These are phyloP conservation scores for Silurus lanzhouensis DNA, from an alignment of 2,797 vertebrate genomes.

Conservation along the genomic window DNA sequence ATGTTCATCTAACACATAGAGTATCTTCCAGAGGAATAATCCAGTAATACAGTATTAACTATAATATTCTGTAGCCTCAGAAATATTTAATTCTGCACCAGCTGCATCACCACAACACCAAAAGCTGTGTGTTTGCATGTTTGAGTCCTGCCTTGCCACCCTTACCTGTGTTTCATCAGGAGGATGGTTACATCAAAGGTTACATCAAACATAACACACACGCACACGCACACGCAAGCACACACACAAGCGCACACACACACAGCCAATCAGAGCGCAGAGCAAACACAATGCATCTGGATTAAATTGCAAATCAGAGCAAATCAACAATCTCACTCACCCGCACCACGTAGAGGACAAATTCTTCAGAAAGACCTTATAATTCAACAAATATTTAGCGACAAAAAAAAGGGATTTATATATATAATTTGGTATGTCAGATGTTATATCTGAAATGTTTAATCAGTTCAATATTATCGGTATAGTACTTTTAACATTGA, in stretches of 20 bases:
- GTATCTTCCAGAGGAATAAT: conserved; percentile 55
- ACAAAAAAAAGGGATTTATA: background rate
- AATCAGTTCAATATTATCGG: too few relatives aligned
- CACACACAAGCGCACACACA: background rate
- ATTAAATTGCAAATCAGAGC: conserved; percentile 58
- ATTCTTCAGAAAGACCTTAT: conserved; percentile 51
- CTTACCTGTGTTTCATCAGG: background rate
- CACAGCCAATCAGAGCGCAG: conserved; percentile 18
- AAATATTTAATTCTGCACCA: background rate
- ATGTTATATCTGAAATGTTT: background rate
- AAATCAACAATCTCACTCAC: conserved; percentile 61
- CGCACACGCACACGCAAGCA: background rate
- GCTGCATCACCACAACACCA: conserved; percentile 2
- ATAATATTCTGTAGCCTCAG: background rate
- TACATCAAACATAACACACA: conserved; percentile 27
- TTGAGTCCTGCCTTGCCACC: conserved; percentile 21
- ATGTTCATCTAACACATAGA: conserved; percentile 31
- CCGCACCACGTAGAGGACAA: conserved; percentile 44
- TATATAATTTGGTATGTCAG: background rate
- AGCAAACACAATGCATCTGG: conserved; percentile 44
- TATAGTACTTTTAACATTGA: too few relatives aligned
- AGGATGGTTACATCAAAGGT: background rate
- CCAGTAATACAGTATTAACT: background rate
- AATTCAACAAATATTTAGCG: background rate
- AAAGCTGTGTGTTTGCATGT: conserved; percentile 24